Conservation (phyloP, 2,888 invertebrate species). For the Nineta flava region DNA sequence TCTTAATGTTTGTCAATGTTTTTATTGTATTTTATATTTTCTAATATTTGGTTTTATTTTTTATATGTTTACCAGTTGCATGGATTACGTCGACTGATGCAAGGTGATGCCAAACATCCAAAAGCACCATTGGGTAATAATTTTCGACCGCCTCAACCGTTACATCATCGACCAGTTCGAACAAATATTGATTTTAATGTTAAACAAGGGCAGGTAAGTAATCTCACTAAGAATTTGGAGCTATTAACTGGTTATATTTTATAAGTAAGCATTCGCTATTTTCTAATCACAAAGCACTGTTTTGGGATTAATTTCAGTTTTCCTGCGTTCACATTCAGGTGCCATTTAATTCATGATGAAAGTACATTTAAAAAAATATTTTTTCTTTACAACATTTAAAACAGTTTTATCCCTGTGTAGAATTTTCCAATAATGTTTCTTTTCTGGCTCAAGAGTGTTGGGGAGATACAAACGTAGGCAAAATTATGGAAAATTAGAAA, state of each 20-base stretch:
- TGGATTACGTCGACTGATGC: constrained; percentile 70
- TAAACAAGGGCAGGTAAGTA: constrained; percentile 42
- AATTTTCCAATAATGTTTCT: no score
- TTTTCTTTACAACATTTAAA: no score
- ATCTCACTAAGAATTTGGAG: background rate
- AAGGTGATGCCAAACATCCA: constrained; percentile 71
- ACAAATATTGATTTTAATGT: constrained; percentile 94
- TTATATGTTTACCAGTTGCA: constrained; percentile 43
- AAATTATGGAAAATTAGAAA: no score
- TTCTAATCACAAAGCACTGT: background rate
- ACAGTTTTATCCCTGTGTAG: no score
- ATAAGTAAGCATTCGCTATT: background rate
- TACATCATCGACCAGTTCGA: constrained; percentile 84
- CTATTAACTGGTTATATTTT: background rate
- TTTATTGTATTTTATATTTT: background rate
- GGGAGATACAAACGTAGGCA: no score
- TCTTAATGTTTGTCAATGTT: background rate
- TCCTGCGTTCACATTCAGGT: background rate
- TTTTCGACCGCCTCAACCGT: constrained; percentile 82
- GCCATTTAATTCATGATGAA: no score
- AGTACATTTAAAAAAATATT: no score
- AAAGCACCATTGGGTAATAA: constrained; percentile 89
- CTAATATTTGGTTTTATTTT: background rate
- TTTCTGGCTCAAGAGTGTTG: no score
- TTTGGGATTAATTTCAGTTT: no score